Evolutionary conservation across 2,888 invertebrate genomes (phyloP).

Genomic region (Coleophora flavipennella): DNA sequence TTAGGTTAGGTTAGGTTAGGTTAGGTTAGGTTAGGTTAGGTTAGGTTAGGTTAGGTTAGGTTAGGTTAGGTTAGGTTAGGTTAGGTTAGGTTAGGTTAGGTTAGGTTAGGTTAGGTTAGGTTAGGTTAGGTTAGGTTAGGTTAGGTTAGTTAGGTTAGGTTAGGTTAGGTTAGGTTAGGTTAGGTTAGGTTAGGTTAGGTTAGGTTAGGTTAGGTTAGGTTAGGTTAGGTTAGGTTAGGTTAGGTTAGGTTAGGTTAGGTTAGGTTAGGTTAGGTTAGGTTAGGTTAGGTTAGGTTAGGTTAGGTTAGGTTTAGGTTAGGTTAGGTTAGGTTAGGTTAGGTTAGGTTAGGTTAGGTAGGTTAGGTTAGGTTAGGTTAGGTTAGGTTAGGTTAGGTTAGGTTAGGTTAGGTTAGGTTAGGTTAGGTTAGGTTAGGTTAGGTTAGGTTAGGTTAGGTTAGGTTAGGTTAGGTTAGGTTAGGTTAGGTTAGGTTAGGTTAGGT

Average conservation of each 20-base stretch:
- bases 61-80: no score
- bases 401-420: slow-evolving; percentile 11
- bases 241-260: slow-evolving; percentile 9
- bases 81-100: no score
- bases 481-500: slow-evolving; percentile 10
- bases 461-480: slow-evolving; percentile 10
- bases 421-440: slow-evolving; percentile 9
- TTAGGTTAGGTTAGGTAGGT: slow-evolving; percentile 8
- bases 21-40: no score
- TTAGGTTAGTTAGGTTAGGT: slow-evolving; percentile 7
- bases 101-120: no score
- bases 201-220: slow-evolving; percentile 9
- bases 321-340: slow-evolving; percentile 11
- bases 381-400: slow-evolving; percentile 9
- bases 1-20: no score
- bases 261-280: slow-evolving; percentile 8
- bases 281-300: slow-evolving; percentile 9
- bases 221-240: slow-evolving; percentile 9
- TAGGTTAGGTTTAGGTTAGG: slow-evolving; percentile 9
- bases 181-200: slow-evolving; percentile 9
- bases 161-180: slow-evolving; percentile 8
- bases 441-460: slow-evolving; percentile 5
- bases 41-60: no score
- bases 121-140: no score
- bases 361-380: slow-evolving; percentile 9